phyloP scores from a whole-genome alignment of 2,113 vertebrate genomes.

The Circaetus cinerascens region DNA sequence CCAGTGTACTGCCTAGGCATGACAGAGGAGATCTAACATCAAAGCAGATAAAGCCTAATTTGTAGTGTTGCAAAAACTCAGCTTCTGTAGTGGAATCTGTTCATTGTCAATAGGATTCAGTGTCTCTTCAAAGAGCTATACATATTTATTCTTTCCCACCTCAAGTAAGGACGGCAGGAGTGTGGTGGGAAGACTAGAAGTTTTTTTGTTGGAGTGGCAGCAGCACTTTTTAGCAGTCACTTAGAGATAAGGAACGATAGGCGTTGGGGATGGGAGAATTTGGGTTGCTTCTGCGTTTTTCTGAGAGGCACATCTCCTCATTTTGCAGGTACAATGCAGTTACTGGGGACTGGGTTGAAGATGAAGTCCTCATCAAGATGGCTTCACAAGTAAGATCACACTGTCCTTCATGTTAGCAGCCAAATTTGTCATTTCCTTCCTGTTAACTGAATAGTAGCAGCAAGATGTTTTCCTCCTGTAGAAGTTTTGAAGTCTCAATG shows the following conservation, averaged over 20 bases:
- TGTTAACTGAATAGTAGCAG: neutral
- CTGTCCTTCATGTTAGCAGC: neutral
- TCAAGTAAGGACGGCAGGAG: neutral
- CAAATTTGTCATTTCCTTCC: neutral
- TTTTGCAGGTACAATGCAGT: constrained; percentile 89
- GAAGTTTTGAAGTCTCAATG: neutral
- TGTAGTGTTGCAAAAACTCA: neutral
- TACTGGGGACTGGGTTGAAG: constrained; percentile 88
- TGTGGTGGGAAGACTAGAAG: neutral
- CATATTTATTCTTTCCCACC: neutral
- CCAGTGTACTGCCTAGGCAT: neutral
- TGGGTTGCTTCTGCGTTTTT: neutral
- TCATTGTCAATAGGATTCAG: neutral
- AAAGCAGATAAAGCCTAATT: neutral
- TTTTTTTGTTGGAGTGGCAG: neutral
- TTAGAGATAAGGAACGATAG: neutral
- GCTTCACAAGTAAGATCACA: constrained; percentile 81
- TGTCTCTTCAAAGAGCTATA: neutral
- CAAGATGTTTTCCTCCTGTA: neutral
- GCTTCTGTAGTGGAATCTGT: neutral
- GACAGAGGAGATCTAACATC: neutral
- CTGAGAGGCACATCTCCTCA: neutral
- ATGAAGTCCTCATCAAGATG: constrained; percentile 94
- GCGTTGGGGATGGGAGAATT: neutral
- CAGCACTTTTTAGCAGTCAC: neutral